A percentile compares a stretch with the other conserved stretches of the same genome.
These are phyloP conservation scores for Lepilemur septentrionalis DNA, from an alignment of 2,797 vertebrate genomes.

Conservation along the genomic window DNA sequence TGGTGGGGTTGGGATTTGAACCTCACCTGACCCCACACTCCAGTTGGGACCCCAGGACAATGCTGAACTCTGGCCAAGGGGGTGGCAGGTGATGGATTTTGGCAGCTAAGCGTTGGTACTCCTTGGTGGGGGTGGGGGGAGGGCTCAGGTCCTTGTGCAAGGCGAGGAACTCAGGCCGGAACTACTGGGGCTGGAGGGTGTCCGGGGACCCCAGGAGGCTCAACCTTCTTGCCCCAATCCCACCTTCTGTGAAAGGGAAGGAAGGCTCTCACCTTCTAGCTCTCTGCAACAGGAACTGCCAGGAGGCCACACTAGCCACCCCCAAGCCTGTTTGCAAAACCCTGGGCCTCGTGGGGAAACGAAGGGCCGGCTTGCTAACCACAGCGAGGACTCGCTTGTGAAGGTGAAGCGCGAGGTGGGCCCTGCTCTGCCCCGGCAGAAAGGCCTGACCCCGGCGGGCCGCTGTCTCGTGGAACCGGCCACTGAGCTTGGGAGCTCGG, in stretches of 20 bases:
- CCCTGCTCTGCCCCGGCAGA: background rate
- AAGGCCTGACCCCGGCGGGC: background rate
- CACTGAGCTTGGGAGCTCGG: background rate
- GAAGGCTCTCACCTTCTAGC: slow-evolving; percentile 43
- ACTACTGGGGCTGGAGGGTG: background rate
- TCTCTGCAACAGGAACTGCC: slow-evolving; percentile 64
- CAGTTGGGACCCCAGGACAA: background rate
- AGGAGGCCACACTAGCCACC: background rate
- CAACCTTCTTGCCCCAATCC: background rate
- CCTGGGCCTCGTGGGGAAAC: slow-evolving; percentile 67
- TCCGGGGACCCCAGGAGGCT: background rate
- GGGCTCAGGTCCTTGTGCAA: background rate
- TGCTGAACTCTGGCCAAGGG: background rate
- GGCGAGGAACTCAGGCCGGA: background rate
- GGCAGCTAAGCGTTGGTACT: accelerated
- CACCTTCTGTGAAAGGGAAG: slow-evolving; percentile 45
- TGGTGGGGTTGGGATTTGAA: background rate
- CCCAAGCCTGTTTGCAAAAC: slow-evolving; percentile 71
- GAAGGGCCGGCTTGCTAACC: slow-evolving; percentile 69
- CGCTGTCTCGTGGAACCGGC: background rate
- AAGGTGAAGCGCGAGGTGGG: background rate
- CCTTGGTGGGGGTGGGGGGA: accelerated
- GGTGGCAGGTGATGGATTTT: background rate
- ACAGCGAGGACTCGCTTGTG: slow-evolving; percentile 64
- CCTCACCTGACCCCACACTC: background rate